phyloP scores from a whole-genome alignment of 2,888 invertebrate genomes.

The Philereme vetulata region DNA sequence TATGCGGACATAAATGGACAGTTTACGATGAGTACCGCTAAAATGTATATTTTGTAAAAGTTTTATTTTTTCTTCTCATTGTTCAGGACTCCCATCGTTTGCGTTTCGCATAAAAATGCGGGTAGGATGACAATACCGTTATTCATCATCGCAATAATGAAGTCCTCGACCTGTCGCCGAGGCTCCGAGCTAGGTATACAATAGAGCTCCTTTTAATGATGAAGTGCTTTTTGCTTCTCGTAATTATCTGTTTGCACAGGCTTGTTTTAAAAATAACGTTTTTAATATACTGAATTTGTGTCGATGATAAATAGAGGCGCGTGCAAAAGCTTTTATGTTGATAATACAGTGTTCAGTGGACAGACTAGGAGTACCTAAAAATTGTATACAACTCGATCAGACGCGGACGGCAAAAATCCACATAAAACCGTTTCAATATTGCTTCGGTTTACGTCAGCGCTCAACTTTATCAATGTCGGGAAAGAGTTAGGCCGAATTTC shows the following conservation, averaged over 20 bases:
- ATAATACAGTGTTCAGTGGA: not conserved
- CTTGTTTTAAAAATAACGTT: not conserved
- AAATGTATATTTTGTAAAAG: not conserved
- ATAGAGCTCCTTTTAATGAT: constrained; percentile 9
- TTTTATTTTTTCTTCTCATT: constrained; percentile 3
- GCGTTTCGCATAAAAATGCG: constrained; percentile 3
- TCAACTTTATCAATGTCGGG: not conserved
- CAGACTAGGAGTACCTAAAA: not conserved
- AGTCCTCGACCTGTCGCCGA: constrained; percentile 3
- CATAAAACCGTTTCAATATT: constrained; percentile 7
- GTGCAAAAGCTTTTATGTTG: not conserved
- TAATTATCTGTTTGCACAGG: constrained; percentile 2
- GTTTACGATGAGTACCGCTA: too few relatives aligned
- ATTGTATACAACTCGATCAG: constrained; percentile 1
- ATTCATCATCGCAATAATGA: constrained; percentile 11
- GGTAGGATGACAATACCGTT: constrained; percentile 11
- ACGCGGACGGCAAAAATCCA: not conserved
- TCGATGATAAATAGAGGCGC: too few relatives aligned
- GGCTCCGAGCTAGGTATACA: not conserved
- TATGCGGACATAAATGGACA: too few relatives aligned
- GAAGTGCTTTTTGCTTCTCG: not conserved
- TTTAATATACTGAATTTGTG: not conserved
- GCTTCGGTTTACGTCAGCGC: constrained; percentile 4
- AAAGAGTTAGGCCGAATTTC: not conserved
- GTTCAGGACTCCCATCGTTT: constrained; percentile 4